phyloP scores from a whole-genome alignment of 2,113 vertebrate genomes.

The Origma solitaria region DNA sequence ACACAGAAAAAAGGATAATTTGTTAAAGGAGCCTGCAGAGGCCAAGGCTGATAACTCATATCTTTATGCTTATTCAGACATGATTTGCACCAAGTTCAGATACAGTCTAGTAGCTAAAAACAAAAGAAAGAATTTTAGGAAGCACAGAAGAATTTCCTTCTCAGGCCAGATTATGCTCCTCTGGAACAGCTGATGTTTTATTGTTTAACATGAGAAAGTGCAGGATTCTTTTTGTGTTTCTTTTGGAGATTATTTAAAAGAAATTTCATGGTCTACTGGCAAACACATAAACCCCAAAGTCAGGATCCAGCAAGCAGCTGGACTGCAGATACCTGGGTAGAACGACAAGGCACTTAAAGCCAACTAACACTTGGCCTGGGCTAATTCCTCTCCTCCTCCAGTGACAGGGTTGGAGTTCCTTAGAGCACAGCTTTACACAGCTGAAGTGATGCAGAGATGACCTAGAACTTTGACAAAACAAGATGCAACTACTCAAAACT shows the following conservation, averaged over 20 bases:
- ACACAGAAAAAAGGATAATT: neutral
- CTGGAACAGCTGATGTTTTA: neutral
- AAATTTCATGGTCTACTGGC: neutral
- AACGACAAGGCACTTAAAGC: neutral
- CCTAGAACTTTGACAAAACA: neutral
- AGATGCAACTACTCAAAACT: neutral
- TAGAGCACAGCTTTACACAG: neutral
- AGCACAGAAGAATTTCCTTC: neutral
- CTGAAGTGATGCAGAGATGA: neutral
- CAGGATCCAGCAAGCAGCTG: neutral
- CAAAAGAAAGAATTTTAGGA: slow-evolving; percentile 1
- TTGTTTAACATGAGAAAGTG: slow-evolving; percentile 17
- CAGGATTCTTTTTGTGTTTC: neutral
- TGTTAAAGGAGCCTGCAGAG: neutral
- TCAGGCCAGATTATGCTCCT: neutral
- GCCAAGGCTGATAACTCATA: neutral
- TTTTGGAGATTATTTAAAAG: slow-evolving; percentile 42
- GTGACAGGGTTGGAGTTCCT: neutral
- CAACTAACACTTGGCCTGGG: neutral
- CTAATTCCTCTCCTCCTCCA: neutral
- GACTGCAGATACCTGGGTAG: slow-evolving; percentile 13
- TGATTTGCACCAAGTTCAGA: neutral
- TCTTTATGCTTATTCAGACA: neutral
- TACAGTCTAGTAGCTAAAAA: neutral
- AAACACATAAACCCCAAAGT: neutral